Base-by-base conservation (phyloP, 2,888 invertebrate species). In the Micropterix aruncella region DNA sequence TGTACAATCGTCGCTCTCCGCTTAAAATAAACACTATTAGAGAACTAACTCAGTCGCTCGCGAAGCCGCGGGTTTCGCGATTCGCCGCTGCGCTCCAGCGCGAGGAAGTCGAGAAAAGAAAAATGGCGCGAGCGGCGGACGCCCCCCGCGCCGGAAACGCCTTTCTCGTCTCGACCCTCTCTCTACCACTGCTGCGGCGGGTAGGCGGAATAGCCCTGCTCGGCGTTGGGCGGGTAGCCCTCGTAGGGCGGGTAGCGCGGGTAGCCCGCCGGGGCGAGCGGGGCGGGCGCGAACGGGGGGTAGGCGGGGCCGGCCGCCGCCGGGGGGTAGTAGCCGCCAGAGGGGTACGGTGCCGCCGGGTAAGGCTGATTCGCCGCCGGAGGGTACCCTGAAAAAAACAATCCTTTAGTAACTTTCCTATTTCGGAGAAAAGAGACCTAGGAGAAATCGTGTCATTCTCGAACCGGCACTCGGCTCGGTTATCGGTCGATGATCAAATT, bases 231-330 rank as follows among this genome's bases (percentile, higher is more conserved):
- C 5, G 70, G 65, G 56, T 73, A 73, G 53, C 74, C 73, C 42
- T 61, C 59, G 43, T 70, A 60, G 50, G 65, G 65, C 12, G 70
- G 68, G 57, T 75, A 76, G 40, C 69, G 73, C 16, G 70, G 74
- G 59, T 75, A 76, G 54, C 74, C 75, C 37, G 63, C 60, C 16
- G 60, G 61, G 4, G 72, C 62, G 19, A 70, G 60, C 5, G 72
- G 63, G 27, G 70, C 63, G 52, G 64, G 67, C 3, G 65, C 61
- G 51, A 66, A 69, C 43, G 58, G 63, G 9, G 65, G 63, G 52
- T 67, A 70, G 1, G 66, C 65, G 62, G 67, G 62, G 0, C 63
- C 62, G 53, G n/a, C n/a, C n/a, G n/a, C n/a, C 12, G 12, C 12
- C 7, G 27, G 27, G 12, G 27, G 27, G 27, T 27, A 27, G 27